Percentiles rank a stretch among this genome's conserved stretches.
These are phyloP conservation scores for Tachuris rubrigastra DNA, from an alignment of 2,113 vertebrate species.

Conservation along the genomic window DNA sequence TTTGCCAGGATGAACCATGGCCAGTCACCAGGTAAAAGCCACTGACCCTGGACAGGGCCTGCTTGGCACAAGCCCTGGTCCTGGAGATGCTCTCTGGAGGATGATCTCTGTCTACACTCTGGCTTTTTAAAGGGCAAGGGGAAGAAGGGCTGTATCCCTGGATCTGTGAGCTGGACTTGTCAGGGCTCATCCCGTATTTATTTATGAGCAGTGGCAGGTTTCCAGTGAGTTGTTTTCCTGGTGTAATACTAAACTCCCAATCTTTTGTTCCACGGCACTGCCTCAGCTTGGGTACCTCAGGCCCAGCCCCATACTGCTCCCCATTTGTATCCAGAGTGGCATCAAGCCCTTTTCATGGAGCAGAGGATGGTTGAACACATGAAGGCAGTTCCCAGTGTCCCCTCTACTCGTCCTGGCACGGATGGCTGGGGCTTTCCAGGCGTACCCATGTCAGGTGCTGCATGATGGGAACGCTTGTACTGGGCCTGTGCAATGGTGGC, in stretches of 20 bases:
- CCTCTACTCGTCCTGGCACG: background rate
- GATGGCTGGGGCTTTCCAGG: background rate
- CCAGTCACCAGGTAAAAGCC: background rate
- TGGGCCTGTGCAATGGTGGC: fast-evolving
- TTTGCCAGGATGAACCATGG: background rate
- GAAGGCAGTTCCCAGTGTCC: background rate
- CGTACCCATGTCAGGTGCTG: background rate
- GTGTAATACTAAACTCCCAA: background rate
- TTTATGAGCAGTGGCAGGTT: background rate
- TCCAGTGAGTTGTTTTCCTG: slow-evolving; percentile 29
- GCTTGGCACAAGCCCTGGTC: background rate
- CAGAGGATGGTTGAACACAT: fast-evolving
- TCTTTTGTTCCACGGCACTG: background rate
- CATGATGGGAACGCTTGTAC: fast-evolving
- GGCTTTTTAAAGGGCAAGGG: background rate
- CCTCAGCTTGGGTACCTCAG: background rate
- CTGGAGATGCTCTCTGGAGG: background rate
- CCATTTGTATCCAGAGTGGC: background rate
- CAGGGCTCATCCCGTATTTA: background rate
- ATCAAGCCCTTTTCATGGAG: fast-evolving
- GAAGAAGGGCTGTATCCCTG: background rate
- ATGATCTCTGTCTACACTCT: background rate
- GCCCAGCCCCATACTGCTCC: background rate
- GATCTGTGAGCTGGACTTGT: background rate
- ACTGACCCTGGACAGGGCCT: fast-evolving